Conservation (phyloP, 2,888 invertebrate species). For the Melinopterus prodromus region DNA sequence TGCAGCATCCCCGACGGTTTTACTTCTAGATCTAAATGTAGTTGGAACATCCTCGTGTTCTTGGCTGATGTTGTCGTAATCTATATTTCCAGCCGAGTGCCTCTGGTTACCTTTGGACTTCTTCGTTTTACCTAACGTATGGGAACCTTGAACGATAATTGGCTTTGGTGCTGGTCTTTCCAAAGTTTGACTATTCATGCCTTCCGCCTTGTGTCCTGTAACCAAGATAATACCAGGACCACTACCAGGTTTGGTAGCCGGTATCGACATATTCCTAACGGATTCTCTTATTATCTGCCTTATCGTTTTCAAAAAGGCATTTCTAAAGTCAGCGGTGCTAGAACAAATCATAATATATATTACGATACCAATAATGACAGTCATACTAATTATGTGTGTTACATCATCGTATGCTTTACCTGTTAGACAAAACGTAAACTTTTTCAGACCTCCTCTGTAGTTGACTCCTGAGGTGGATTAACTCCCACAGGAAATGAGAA, state of each 20-base stretch:
- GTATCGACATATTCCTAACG: conserved; percentile 96
- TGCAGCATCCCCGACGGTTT: conserved; percentile 87
- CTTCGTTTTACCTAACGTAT: conserved; percentile 85
- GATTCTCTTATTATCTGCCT: conserved; percentile 97
- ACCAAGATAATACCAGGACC: conserved; percentile 61
- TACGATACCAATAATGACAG: not conserved
- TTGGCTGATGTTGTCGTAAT: conserved; percentile 82
- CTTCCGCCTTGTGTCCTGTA: conserved; percentile 57
- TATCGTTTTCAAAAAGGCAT: conserved; percentile 96
- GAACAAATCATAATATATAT: conserved; percentile 38
- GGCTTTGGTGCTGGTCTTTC: conserved; percentile 63
- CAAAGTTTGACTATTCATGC: conserved; percentile 66
- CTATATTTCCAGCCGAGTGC: conserved; percentile 85
- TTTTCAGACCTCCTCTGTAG: conserved; percentile 94
- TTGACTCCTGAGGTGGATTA: conserved; percentile 94
- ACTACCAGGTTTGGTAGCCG: conserved; percentile 73
- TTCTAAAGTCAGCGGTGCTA: conserved; percentile 95
- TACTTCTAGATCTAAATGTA: conserved; percentile 83
- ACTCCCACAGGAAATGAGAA: conserved; percentile 96
- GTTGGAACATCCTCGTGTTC: conserved; percentile 72
- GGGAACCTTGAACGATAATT: conserved; percentile 75
- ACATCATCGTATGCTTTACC: conserved; percentile 63
- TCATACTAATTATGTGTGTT: conserved; percentile 15
- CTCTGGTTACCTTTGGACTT: conserved; percentile 78
- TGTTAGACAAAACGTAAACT: conserved; percentile 95